These are phyloP conservation scores for Caenorhabditis sp. DNA, from an alignment of 2,888 invertebrate species.

Conservation along the genomic window DNA sequence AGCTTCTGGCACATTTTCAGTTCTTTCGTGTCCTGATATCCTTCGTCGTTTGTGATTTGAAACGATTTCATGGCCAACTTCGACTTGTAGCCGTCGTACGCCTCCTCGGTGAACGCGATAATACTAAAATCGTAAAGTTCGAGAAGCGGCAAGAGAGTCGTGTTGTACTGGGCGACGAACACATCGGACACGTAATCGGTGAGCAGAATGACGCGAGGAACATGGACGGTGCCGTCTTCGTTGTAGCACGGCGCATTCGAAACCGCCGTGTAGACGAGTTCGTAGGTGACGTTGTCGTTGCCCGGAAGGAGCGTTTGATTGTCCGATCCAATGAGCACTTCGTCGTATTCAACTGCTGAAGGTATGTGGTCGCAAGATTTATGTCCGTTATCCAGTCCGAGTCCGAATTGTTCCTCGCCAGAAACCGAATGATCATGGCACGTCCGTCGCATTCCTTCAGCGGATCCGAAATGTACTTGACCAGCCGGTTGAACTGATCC, in stretches of 20 bases:
- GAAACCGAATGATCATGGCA: conserved; percentile 56
- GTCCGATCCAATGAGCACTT: conserved; percentile 52
- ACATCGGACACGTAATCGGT: conserved; percentile 65
- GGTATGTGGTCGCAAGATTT: conserved; percentile 42
- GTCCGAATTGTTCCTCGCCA: conserved; percentile 60
- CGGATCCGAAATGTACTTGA: conserved; percentile 62
- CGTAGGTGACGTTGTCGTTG: conserved; percentile 50
- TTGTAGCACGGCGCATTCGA: conserved; percentile 24
- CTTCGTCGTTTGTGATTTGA: conserved; percentile 38
- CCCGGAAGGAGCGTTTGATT: conserved; percentile 17
- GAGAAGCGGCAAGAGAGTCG: conserved; percentile 31
- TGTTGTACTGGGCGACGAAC: conserved; percentile 55
- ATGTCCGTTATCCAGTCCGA: conserved; percentile 63
- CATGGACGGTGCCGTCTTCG: conserved; percentile 23
- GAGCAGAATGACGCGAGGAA: conserved; percentile 59
- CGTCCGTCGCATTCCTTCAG: conserved; percentile 56
- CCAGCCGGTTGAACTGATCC: conserved; percentile 55
- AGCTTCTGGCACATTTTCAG: conserved; percentile 27
- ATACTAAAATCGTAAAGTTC: conserved; percentile 54
- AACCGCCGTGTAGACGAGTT: conserved; percentile 46
- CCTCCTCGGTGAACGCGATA: conserved; percentile 55
- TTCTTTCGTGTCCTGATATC: conserved; percentile 27
- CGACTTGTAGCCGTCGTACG: conserved; percentile 55
- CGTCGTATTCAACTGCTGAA: conserved; percentile 57
- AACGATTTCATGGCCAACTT: conserved; percentile 48